A percentile compares a stretch with the other conserved stretches of the same genome.
Conservation (phyloP, 2,797 vertebrate species). For the Glossophaga mutica region DNA sequence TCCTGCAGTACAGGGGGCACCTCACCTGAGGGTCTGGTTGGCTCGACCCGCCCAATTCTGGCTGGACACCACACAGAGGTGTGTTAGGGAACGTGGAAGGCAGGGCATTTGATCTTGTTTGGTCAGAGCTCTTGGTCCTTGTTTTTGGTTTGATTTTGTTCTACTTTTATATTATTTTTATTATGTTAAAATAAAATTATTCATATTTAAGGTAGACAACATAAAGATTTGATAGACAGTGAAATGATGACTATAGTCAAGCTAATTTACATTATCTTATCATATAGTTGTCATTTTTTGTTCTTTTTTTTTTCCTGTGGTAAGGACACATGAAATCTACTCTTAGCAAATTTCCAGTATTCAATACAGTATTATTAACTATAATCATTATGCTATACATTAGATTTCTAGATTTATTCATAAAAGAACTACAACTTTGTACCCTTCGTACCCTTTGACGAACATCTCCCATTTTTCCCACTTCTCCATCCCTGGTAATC, state of each 20-base stretch:
- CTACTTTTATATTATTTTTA: background rate
- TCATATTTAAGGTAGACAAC: background rate
- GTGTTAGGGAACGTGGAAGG: background rate
- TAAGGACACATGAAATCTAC: background rate
- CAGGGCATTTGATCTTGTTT: background rate
- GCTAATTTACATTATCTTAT: background rate
- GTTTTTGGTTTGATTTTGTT: background rate
- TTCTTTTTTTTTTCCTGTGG: background rate
- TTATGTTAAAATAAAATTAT: background rate
- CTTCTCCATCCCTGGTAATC: background rate
- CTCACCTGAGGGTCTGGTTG: background rate
- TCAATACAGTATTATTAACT: background rate
- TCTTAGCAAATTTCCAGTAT: background rate
- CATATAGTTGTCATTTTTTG: background rate
- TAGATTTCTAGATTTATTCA: background rate
- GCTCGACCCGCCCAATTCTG: background rate
- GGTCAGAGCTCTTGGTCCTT: background rate
- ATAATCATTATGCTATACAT: background rate
- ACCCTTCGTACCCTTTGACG: background rate
- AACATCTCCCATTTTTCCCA: background rate
- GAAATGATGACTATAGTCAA: background rate
- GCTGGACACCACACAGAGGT: background rate
- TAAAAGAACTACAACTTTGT: background rate
- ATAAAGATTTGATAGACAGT: background rate
- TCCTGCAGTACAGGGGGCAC: background rate